phyloP scores from a whole-genome alignment of 2,113 vertebrate species.

The Morone chrysops region DNA sequence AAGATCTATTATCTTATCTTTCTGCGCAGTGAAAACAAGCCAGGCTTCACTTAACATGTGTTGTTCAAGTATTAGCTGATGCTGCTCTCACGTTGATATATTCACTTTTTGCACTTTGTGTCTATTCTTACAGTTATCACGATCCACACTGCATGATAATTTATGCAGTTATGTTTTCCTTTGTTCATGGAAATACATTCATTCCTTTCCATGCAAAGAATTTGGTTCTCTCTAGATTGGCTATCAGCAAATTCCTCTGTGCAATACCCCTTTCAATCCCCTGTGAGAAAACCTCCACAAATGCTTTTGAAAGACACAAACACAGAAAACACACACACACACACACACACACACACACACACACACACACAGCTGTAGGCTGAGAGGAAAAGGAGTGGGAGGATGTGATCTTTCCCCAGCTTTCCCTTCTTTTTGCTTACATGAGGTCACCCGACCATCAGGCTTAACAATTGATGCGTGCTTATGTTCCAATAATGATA shows the following conservation, averaged over 20 bases:
- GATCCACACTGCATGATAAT: neutral
- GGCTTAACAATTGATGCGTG: slow-evolving; percentile 39
- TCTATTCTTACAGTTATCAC: slow-evolving; percentile 1
- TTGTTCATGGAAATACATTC: slow-evolving; percentile 26
- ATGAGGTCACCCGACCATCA: slow-evolving; percentile 50
- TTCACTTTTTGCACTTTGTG: neutral
- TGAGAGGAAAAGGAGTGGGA: slow-evolving; percentile 62
- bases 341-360: neutral
- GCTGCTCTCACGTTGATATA: neutral
- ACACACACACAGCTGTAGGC: slow-evolving; percentile 8
- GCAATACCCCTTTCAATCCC: slow-evolving; percentile 40
- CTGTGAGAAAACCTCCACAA: slow-evolving; percentile 56
- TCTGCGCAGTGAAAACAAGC: slow-evolving; percentile 40
- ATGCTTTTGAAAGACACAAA: slow-evolving; percentile 31
- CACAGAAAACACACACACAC: neutral
- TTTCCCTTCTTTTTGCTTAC: slow-evolving; percentile 41
- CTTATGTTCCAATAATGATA: slow-evolving; percentile 33
- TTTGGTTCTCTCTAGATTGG: slow-evolving; percentile 42
- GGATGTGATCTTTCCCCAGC: slow-evolving; percentile 53
- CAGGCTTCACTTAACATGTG: neutral
- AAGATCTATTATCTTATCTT: slow-evolving; percentile 66
- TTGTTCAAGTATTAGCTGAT: slow-evolving; percentile 1
- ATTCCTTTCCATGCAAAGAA: slow-evolving; percentile 46
- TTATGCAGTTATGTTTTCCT: neutral
- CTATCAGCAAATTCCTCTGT: slow-evolving; percentile 49